Percentiles rank a stretch among this genome's conserved stretches.
These are phyloP conservation scores for Meiosimyza platycephala DNA, from an alignment of 2,888 invertebrate species.

Conservation along the genomic window DNA sequence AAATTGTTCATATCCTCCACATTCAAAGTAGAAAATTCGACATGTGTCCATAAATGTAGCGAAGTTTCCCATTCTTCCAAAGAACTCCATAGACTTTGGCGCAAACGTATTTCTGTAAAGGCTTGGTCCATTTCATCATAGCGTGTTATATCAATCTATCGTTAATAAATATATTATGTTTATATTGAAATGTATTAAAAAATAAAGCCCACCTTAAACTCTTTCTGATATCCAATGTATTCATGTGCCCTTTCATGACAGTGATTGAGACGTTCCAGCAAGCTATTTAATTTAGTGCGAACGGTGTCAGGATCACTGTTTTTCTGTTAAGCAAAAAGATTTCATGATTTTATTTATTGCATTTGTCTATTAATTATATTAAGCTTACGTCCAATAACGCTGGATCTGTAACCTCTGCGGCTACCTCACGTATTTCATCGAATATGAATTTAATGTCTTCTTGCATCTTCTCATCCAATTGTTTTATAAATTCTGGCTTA, in stretches of 20 bases:
- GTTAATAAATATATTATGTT: not conserved
- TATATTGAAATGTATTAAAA: too few species aligned
- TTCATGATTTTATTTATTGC: not conserved
- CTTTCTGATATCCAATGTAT: constrained; percentile 84
- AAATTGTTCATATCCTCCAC: constrained; percentile 78
- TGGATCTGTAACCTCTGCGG: constrained; percentile 74
- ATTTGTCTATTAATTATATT: not conserved
- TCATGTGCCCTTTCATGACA: constrained; percentile 79
- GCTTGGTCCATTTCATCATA: constrained; percentile 85
- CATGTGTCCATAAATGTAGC: constrained; percentile 74
- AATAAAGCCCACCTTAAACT: constrained; percentile 75
- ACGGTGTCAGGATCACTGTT: constrained; percentile 78
- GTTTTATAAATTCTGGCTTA: constrained; percentile 75
- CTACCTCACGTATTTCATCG: constrained; percentile 78
- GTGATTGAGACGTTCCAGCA: constrained; percentile 73
- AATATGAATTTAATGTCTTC: constrained; percentile 82
- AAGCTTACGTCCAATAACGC: constrained; percentile 58
- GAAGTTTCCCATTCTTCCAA: constrained; percentile 79
- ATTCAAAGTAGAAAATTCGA: constrained; percentile 69
- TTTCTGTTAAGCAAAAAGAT: constrained; percentile 69
- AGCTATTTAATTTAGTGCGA: constrained; percentile 72
- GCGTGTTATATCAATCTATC: constrained; percentile 82
- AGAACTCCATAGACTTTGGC: constrained; percentile 84
- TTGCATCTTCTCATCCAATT: constrained; percentile 79
- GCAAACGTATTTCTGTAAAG: constrained; percentile 81